phyloP scores from a whole-genome alignment of 1,140 invertebrate genomes.

The Neocloeon triangulifer region DNA sequence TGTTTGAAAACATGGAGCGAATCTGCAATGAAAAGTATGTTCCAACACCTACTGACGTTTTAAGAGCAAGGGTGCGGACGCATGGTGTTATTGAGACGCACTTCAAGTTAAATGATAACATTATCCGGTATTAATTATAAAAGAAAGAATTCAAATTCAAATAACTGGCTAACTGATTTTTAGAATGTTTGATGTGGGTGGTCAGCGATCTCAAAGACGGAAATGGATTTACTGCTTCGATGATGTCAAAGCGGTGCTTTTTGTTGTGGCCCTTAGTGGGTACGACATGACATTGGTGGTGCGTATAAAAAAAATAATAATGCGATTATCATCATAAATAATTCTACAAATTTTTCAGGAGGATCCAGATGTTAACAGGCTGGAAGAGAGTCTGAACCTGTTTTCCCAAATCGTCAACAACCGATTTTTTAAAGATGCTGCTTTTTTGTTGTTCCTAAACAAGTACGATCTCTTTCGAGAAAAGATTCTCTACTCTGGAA shows the following conservation, averaged over 20 bases:
- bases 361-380: constrained; percentile 33
- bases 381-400: constrained; percentile 37
- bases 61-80: constrained; percentile 45
- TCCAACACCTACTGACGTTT: constrained; percentile 45
- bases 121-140: constrained; percentile 25
- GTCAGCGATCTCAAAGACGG: constrained; percentile 44
- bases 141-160: constrained; percentile 14
- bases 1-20: constrained; percentile 44
- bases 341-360: too few species aligned
- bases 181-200: constrained; percentile 40
- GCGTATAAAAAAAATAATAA: constrained; percentile 5
- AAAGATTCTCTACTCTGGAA: constrained; percentile 34
- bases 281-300: constrained; percentile 40
- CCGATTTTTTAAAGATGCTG: constrained; percentile 33
- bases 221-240: constrained; percentile 59
- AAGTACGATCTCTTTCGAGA: constrained; percentile 45
- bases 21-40: constrained; percentile 38
- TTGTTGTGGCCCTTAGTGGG: constrained; percentile 38
- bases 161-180: constrained; percentile 10
- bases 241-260: constrained; percentile 36
- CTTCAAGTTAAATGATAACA: constrained; percentile 43
- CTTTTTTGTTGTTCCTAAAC: constrained; percentile 43
- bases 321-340: not conserved
- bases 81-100: constrained; percentile 56
- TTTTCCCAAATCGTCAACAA: constrained; percentile 41